A percentile compares a stretch with the other conserved stretches of the same genome.
Evolutionary conservation across 1,140 invertebrate species (phyloP).

Genomic region (Bursaphelenchus mucronatus): DNA sequence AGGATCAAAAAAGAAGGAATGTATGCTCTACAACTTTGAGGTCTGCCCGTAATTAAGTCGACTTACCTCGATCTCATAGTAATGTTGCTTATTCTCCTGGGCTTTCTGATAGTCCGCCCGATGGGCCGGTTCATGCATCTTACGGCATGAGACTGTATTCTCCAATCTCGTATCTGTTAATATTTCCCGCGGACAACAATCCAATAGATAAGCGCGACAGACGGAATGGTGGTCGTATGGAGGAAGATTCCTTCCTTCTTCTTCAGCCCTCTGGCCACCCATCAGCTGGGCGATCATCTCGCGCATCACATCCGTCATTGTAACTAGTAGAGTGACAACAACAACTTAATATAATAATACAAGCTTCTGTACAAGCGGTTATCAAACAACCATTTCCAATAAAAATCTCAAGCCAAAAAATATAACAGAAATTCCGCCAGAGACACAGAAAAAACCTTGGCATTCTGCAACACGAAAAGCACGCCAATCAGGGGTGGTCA

Average conservation of each 20-base stretch:
- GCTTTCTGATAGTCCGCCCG: slow-evolving; percentile 52
- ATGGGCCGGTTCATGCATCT: slow-evolving; percentile 58
- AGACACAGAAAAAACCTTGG: too few species aligned
- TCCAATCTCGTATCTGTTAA: slow-evolving; percentile 53
- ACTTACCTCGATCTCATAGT: slow-evolving; percentile 57
- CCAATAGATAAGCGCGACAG: slow-evolving; percentile 56
- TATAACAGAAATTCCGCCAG: too few species aligned
- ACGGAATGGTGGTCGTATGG: slow-evolving; percentile 53
- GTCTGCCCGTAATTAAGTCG: neutral
- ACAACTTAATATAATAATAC: too few species aligned
- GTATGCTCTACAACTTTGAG: slow-evolving; percentile 12
- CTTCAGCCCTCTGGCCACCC: slow-evolving; percentile 42
- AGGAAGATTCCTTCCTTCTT: slow-evolving; percentile 55
- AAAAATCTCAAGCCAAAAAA: too few species aligned
- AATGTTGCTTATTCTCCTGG: slow-evolving; percentile 55
- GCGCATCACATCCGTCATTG: slow-evolving; percentile 44
- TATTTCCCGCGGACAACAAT: slow-evolving; percentile 57
- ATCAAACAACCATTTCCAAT: too few species aligned
- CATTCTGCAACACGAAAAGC: too few species aligned
- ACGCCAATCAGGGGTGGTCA: too few species aligned
- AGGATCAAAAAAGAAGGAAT: slow-evolving; percentile 2
- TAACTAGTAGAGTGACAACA: too few species aligned
- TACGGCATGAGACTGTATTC: slow-evolving; percentile 47
- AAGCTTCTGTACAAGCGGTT: too few species aligned
- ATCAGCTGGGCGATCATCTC: slow-evolving; percentile 59